These are phyloP conservation scores for Pitangus sulphuratus DNA, from an alignment of 2,797 vertebrate genomes.

Conservation along the genomic window DNA sequence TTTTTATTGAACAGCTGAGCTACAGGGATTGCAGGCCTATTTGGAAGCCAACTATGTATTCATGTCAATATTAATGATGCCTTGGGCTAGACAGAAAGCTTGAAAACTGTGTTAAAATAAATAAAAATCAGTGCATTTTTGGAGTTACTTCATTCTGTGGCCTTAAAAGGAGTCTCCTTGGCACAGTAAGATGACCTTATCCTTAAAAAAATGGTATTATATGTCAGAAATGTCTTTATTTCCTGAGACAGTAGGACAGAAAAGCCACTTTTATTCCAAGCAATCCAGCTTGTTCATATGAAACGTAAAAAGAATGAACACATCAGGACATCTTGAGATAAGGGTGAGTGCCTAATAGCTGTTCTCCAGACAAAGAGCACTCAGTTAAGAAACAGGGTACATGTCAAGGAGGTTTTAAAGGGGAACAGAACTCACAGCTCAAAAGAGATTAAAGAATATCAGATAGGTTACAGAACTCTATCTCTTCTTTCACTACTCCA, in stretches of 20 bases:
- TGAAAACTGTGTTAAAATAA: constrained; percentile 21
- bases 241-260: not conserved
- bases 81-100: not conserved
- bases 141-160: not conserved
- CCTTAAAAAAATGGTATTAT: not conserved
- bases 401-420: not conserved
- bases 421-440: not conserved
- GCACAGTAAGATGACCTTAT: not conserved
- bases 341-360: not conserved
- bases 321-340: not conserved
- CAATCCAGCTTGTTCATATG: not conserved
- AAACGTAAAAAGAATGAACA: not conserved
- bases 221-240: not conserved
- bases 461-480: not conserved
- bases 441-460: not conserved
- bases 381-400: not conserved
- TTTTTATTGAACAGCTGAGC: not conserved
- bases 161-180: constrained; percentile 14
- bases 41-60: constrained; percentile 13
- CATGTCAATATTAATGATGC: constrained; percentile 4
- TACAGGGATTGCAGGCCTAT: not conserved
- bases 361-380: not conserved
- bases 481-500: not conserved
- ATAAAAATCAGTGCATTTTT: constrained; percentile 17
- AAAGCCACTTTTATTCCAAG: not conserved